These are phyloP conservation scores for Nautilus pompilius DNA, from an alignment of 1,140 invertebrate species.

Conservation along the genomic window DNA sequence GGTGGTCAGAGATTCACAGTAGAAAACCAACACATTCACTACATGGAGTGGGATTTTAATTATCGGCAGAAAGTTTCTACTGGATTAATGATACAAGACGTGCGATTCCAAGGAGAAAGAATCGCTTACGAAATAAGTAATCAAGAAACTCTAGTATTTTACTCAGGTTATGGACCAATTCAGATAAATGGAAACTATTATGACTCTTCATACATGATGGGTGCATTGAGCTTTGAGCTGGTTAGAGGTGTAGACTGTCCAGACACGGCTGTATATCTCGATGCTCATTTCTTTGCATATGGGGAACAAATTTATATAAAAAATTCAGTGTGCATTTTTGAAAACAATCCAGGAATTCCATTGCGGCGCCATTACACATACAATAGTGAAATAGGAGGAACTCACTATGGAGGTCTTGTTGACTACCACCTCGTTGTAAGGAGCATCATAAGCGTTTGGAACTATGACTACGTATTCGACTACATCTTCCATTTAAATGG, in stretches of 20 bases:
- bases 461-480: conserved; percentile 51
- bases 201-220: conserved; percentile 37
- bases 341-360: conserved; percentile 36
- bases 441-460: conserved; percentile 39
- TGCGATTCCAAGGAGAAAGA: conserved; percentile 40
- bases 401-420: conserved; percentile 34
- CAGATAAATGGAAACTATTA: conserved; percentile 27
- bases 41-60: conserved; percentile 47
- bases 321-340: conserved; percentile 48
- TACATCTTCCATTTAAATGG: conserved; percentile 50
- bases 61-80: conserved; percentile 30
- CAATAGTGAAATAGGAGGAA: conserved; percentile 13
- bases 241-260: conserved; percentile 45
- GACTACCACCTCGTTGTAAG: conserved; percentile 40
- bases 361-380: conserved; percentile 38
- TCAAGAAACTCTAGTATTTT: conserved; percentile 44
- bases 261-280: conserved; percentile 35
- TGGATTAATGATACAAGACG: conserved; percentile 41
- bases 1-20: conserved; percentile 39
- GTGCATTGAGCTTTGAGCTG: conserved; percentile 34
- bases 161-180: conserved; percentile 38
- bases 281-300: conserved; percentile 30
- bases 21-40: conserved; percentile 33
- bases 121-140: conserved; percentile 48
- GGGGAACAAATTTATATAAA: conserved; percentile 19